Conservation (phyloP, 1,140 invertebrate species). For the Nasonia giraulti region DNA sequence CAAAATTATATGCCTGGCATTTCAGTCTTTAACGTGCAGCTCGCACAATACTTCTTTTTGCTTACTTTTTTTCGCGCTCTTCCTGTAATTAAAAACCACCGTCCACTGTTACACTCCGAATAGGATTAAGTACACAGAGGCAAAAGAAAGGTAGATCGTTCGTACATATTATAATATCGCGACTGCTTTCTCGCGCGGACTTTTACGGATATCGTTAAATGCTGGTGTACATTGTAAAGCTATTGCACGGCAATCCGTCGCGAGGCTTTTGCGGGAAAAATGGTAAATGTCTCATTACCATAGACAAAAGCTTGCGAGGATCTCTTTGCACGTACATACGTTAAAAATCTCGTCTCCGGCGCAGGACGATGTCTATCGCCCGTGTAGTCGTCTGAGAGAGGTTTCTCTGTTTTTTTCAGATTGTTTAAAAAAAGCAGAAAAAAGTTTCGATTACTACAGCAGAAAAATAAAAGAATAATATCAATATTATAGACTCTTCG, state of each 20-base stretch:
- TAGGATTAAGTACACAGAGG: neutral
- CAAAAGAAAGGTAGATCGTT: neutral
- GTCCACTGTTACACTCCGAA: neutral
- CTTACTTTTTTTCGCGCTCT: constrained; percentile 19
- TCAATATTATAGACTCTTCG: neutral
- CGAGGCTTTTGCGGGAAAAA: constrained; percentile 61
- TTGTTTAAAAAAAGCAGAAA: constrained; percentile 42
- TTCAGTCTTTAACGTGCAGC: constrained; percentile 62
- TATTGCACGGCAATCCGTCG: constrained; percentile 55
- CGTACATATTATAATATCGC: too few species aligned
- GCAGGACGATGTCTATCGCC: neutral
- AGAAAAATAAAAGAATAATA: constrained; percentile 13
- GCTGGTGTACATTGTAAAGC: neutral
- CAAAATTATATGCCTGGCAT: constrained; percentile 70
- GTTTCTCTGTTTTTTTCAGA: constrained; percentile 2
- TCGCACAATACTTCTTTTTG: constrained; percentile 34
- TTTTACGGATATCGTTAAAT: neutral
- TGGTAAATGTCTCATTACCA: constrained; percentile 69
- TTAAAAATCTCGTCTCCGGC: constrained; percentile 53
- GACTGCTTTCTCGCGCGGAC: too few species aligned
- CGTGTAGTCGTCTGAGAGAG: constrained; percentile 32
- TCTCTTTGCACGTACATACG: constrained; percentile 21
- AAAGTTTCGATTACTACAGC: neutral
- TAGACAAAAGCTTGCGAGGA: constrained; percentile 66
- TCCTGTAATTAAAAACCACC: neutral